These are phyloP conservation scores for Pelvicachromis taeniatus DNA, from an alignment of 2,113 vertebrate genomes.

Conservation along the genomic window DNA sequence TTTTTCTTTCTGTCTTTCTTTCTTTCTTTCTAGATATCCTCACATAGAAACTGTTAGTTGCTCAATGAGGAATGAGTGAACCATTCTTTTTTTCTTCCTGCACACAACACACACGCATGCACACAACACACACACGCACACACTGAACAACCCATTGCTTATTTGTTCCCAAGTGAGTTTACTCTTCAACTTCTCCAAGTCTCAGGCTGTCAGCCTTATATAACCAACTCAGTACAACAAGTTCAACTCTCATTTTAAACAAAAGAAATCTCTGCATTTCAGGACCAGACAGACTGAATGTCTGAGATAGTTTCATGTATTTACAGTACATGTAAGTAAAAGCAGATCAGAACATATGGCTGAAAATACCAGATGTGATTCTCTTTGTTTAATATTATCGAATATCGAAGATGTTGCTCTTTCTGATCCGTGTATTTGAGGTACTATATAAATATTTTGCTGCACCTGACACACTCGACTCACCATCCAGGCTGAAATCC, in stretches of 20 bases:
- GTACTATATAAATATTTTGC: not conserved
- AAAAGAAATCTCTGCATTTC: not conserved
- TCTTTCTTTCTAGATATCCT: not conserved
- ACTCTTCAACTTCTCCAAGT: conserved; percentile 20
- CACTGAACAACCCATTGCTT: not conserved
- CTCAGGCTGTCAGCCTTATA: conserved; percentile 5
- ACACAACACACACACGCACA: not conserved
- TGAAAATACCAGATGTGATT: not conserved
- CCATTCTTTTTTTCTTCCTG: not conserved
- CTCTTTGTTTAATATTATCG: not conserved
- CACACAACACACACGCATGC: accelerated
- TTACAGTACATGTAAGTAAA: not conserved
- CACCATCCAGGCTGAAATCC: not conserved
- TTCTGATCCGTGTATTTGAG: not conserved
- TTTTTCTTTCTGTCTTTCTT: not conserved
- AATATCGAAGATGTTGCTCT: not conserved
- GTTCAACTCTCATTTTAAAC: not conserved
- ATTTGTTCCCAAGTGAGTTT: conserved; percentile 16
- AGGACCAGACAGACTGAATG: not conserved
- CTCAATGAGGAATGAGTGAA: not conserved
- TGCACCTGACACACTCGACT: not conserved
- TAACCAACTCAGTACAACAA: conserved; percentile 17
- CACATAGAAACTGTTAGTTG: not conserved
- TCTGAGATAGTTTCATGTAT: not conserved
- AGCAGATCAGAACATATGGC: not conserved